Conservation (phyloP, 2,888 invertebrate genomes). For the Agelastica alni region DNA sequence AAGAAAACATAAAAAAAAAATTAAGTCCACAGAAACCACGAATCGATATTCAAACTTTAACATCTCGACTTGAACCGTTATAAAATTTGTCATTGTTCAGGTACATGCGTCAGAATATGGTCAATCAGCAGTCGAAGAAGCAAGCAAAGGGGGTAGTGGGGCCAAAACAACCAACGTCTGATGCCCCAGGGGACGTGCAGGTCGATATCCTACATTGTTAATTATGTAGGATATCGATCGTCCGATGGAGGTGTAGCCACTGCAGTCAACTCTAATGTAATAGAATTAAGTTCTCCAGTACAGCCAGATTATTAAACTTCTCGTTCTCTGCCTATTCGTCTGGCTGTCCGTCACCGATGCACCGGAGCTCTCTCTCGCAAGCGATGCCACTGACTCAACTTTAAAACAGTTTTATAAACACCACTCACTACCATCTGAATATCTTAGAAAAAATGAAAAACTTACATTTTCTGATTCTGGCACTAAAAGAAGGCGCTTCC, state of each 20-base stretch:
- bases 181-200: conserved; percentile 43
- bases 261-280: conserved; percentile 53
- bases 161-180: conserved; percentile 23
- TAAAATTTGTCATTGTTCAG: conserved; percentile 27
- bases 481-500: no score
- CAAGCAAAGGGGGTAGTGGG: conserved; percentile 10
- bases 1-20: no score
- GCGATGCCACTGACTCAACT: no score
- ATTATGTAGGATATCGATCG: conserved; percentile 56
- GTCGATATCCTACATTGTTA: conserved; percentile 57
- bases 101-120: conserved; percentile 30
- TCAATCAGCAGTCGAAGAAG: conserved; percentile 33
- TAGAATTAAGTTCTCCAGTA: conserved; percentile 53
- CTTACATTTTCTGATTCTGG: no score
- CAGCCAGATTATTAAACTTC: conserved; percentile 52
- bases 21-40: no score
- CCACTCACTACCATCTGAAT: no score
- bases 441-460: no score
- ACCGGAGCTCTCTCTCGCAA: no score
- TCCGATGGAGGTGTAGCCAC: conserved; percentile 50
- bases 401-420: no score
- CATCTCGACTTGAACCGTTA: no score
- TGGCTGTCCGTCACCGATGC: conserved; percentile 8
- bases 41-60: no score
- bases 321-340: conserved; percentile 11